A percentile compares a stretch with the other conserved stretches of the same genome.
phyloP scores from a whole-genome alignment of 2,797 vertebrate species.

The Oreortyx pictus region DNA sequence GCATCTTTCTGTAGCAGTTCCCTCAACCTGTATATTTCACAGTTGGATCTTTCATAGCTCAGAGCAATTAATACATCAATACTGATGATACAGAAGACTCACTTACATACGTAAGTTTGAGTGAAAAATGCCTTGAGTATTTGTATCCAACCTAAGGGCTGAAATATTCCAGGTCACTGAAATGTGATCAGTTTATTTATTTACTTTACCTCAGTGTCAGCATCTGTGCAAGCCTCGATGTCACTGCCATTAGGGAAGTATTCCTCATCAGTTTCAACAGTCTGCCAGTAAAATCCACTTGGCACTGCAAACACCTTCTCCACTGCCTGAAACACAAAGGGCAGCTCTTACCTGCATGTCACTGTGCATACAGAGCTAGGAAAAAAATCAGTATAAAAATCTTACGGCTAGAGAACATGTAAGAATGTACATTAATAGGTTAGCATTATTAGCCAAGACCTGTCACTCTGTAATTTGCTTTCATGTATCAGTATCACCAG shows the following conservation, averaged over 20 bases:
- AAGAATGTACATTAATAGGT: neutral
- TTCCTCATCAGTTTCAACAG: conserved; percentile 75
- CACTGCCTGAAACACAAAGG: conserved; percentile 74
- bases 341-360: neutral
- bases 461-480: neutral
- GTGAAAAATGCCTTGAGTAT: conserved; percentile 21
- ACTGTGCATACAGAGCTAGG: neutral
- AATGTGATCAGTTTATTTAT: neutral
- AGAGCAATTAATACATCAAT: conserved; percentile 27
- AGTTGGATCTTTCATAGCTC: conserved; percentile 30
- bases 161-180: conserved; percentile 1
- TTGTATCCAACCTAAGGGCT: neutral
- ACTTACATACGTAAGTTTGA: too few relatives aligned
- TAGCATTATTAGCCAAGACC: neutral
- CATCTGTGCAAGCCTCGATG: conserved; percentile 42
- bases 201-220: conserved; percentile 74
- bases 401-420: neutral
- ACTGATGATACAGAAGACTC: neutral
- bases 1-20: conserved; percentile 31
- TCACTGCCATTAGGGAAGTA: conserved; percentile 70
- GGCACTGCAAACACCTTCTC: conserved; percentile 73
- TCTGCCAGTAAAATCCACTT: conserved; percentile 83
- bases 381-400: neutral
- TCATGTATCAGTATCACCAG: neutral
- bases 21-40: conserved; percentile 8